phyloP scores from a whole-genome alignment of 1,140 invertebrate genomes.

The Drosophila serrata region DNA sequence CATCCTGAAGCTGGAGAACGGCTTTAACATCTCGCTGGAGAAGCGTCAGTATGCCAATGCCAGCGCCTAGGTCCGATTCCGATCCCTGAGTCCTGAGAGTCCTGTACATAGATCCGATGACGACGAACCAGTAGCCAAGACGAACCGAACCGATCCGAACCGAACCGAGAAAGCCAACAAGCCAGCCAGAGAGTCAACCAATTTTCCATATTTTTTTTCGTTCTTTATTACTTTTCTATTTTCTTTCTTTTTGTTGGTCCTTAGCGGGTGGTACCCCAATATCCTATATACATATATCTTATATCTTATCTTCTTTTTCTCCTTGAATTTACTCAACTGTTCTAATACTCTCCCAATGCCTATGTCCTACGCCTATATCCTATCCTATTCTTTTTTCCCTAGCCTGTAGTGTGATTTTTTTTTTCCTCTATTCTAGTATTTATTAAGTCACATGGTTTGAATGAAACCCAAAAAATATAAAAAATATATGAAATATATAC shows the following conservation, averaged over 20 bases:
- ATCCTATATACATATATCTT: slow-evolving; percentile 29
- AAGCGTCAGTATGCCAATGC: slow-evolving; percentile 62
- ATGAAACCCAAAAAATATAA: slow-evolving; percentile 79
- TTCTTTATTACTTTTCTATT: slow-evolving; percentile 13
- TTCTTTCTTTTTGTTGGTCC: slow-evolving; percentile 45
- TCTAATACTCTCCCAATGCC: slow-evolving; percentile 4
- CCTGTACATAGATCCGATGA: slow-evolving; percentile 27
- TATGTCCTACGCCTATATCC: slow-evolving; percentile 4
- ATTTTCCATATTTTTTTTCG: slow-evolving; percentile 6
- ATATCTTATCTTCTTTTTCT: slow-evolving; percentile 2
- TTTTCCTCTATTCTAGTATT: slow-evolving; percentile 65
- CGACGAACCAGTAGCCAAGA: background rate
- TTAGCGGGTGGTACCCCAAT: slow-evolving; percentile 65
- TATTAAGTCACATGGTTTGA: slow-evolving; percentile 80
- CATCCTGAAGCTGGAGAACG: slow-evolving; percentile 90
- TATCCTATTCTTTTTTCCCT: slow-evolving; percentile 42
- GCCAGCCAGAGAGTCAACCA: slow-evolving; percentile 70
- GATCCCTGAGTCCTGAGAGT: background rate
- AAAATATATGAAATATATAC: slow-evolving; percentile 72
- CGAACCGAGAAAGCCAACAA: slow-evolving; percentile 30
- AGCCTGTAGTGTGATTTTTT: slow-evolving; percentile 63
- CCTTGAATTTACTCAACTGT: slow-evolving; percentile 14
- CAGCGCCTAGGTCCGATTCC: slow-evolving; percentile 34
- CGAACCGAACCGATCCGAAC: slow-evolving; percentile 5
- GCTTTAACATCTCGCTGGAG: slow-evolving; percentile 80